phyloP scores from a whole-genome alignment of 1,140 invertebrate genomes.

The Samia ricini region DNA sequence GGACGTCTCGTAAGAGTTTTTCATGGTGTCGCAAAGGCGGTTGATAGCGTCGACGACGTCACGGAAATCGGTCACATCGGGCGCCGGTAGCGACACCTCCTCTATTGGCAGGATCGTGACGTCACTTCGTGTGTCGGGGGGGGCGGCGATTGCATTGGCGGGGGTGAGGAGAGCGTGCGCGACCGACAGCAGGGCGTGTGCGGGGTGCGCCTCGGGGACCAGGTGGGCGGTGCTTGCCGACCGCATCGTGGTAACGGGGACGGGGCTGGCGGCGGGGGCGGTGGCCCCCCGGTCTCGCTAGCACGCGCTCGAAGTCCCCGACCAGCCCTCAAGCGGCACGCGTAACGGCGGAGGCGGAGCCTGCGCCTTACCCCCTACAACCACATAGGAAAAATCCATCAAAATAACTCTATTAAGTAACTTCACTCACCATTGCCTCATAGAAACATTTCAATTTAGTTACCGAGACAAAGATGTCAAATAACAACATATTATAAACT shows the following conservation, averaged over 20 bases:
- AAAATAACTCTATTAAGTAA: not conserved
- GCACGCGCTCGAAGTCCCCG: conserved; percentile 63
- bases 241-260: conserved; percentile 30
- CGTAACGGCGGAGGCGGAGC: conserved; percentile 63
- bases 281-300: conserved; percentile 61
- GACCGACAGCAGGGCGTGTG: conserved; percentile 55
- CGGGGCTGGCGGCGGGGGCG: conserved; percentile 21
- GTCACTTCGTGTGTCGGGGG: conserved; percentile 13
- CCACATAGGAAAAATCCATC: conserved; percentile 14
- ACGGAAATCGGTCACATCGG: conserved; percentile 66
- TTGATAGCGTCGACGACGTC: conserved; percentile 76
- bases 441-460: not conserved
- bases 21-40: conserved; percentile 73
- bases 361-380: conserved; percentile 51
- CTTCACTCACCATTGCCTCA: not conserved
- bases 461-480: not conserved
- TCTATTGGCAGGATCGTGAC: conserved; percentile 51
- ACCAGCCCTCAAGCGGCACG: conserved; percentile 57
- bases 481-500: not conserved
- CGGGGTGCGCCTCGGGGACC: conserved; percentile 24
- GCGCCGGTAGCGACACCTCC: conserved; percentile 41
- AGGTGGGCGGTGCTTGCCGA: conserved; percentile 40
- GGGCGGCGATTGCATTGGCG: conserved; percentile 37
- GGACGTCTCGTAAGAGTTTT: conserved; percentile 36
- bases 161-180: conserved; percentile 55